phyloP scores from a whole-genome alignment of 2,888 invertebrate species.

The Eupithecia insigniata region DNA sequence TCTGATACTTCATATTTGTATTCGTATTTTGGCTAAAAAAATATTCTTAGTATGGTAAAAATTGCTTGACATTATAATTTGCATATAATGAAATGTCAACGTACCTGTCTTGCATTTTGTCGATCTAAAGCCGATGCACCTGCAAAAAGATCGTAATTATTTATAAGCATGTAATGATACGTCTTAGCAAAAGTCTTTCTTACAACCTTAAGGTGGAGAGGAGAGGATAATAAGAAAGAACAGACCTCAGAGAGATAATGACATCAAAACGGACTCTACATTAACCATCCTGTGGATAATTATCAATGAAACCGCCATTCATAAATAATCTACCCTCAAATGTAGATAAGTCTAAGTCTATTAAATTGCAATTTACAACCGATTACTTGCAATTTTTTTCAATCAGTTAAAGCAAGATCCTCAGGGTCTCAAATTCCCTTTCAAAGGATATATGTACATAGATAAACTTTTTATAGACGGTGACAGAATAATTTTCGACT shows the following conservation, averaged over 20 bases:
- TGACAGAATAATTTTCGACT: neutral
- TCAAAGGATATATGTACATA: no score
- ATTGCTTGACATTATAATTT: no score
- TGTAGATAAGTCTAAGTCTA: neutral
- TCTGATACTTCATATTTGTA: conserved; percentile 83
- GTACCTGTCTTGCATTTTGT: conserved; percentile 50
- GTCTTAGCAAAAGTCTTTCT: neutral
- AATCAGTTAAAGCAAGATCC: no score
- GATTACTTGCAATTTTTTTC: no score
- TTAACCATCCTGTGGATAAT: neutral
- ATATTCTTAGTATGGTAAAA: no score
- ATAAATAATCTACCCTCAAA: neutral
- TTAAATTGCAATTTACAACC: no score
- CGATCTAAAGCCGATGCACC: conserved; percentile 48
- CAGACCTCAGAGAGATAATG: neutral
- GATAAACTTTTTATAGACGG: neutral
- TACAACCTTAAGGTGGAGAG: no score
- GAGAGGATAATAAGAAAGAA: no score
- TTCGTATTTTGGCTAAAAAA: conserved; percentile 74
- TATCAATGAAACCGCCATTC: neutral
- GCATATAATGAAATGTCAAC: no score
- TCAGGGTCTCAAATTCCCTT: no score
- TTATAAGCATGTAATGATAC: neutral
- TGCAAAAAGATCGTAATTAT: conserved; percentile 40
- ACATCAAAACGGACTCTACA: neutral